Percentiles rank a stretch among this genome's conserved stretches.
These are phyloP conservation scores for Fragum whitleyi DNA, from an alignment of 2,888 invertebrate species.

Conservation along the genomic window DNA sequence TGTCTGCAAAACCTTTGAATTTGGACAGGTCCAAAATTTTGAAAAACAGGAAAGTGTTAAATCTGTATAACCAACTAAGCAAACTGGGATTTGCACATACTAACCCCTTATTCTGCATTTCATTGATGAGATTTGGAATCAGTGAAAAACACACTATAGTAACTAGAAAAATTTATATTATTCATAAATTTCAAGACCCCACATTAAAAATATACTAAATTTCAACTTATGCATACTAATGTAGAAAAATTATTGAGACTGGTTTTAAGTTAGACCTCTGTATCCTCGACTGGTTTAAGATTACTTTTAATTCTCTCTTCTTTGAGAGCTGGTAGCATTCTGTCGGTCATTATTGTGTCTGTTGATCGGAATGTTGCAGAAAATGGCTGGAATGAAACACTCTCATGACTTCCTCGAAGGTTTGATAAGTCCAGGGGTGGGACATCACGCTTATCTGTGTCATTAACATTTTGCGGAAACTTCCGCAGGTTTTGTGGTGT, in stretches of 20 bases:
- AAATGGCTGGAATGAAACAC: constrained; percentile 75
- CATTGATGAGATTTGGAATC: too few species aligned
- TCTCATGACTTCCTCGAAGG: constrained; percentile 75
- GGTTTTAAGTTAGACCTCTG: constrained; percentile 47
- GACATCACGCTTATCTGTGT: constrained; percentile 58
- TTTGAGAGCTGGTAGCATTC: constrained; percentile 54
- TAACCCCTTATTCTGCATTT: too few species aligned
- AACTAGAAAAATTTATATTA: too few species aligned
- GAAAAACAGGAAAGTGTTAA: too few species aligned
- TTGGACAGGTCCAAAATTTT: too few species aligned
- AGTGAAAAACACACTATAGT: too few species aligned
- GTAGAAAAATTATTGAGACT: neutral
- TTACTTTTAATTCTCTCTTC: constrained; percentile 50
- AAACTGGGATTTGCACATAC: too few species aligned
- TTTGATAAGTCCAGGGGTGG: constrained; percentile 79
- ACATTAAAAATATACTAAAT: too few species aligned
- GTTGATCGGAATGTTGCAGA: constrained; percentile 74
- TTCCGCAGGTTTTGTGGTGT: constrained; percentile 72
- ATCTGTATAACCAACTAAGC: too few species aligned
- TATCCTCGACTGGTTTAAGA: constrained; percentile 54
- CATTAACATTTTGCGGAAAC: constrained; percentile 25
- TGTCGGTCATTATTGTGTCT: constrained; percentile 72
- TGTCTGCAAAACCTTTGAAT: too few species aligned
- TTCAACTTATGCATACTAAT: too few species aligned
- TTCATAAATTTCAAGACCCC: too few species aligned